These are phyloP conservation scores for Vannuccia rotundouncinata DNA, from an alignment of 2,888 invertebrate species.

Conservation along the genomic window DNA sequence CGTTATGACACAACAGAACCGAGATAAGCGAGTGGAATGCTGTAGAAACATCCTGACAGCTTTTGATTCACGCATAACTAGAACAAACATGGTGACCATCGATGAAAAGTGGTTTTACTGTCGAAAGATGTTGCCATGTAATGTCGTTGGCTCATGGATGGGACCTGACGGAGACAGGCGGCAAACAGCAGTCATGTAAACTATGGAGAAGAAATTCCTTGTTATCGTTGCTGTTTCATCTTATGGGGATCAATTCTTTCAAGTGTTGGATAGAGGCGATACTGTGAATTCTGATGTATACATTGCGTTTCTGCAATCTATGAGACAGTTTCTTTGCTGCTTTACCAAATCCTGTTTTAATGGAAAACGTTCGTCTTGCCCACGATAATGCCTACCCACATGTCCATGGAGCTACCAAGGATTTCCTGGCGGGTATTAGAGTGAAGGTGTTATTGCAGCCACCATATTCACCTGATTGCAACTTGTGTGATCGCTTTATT, in stretches of 20 bases:
- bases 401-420: background rate
- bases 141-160: slow-evolving; percentile 6
- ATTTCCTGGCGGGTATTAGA: background rate
- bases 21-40: background rate
- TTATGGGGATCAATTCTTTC: background rate
- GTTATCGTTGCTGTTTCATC: slow-evolving; percentile 1
- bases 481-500: background rate
- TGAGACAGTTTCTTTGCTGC: slow-evolving; percentile 12
- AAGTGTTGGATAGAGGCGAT: slow-evolving; percentile 3
- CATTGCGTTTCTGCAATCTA: slow-evolving; percentile 8
- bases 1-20: slow-evolving; percentile 11
- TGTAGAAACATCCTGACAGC: slow-evolving; percentile 15
- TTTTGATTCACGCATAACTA: slow-evolving; percentile 3
- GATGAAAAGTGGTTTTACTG: background rate
- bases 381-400: background rate
- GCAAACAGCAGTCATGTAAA: background rate
- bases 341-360: slow-evolving; percentile 6
- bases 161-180: background rate
- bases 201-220: background rate
- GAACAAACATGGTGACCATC: slow-evolving; percentile 11
- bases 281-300: slow-evolving; percentile 13
- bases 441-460: background rate
- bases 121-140: background rate
- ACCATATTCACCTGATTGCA: background rate
- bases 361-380: slow-evolving; percentile 1